phyloP scores from a whole-genome alignment of 2,113 vertebrate genomes.

The Mesoclemmys tuberculata region DNA sequence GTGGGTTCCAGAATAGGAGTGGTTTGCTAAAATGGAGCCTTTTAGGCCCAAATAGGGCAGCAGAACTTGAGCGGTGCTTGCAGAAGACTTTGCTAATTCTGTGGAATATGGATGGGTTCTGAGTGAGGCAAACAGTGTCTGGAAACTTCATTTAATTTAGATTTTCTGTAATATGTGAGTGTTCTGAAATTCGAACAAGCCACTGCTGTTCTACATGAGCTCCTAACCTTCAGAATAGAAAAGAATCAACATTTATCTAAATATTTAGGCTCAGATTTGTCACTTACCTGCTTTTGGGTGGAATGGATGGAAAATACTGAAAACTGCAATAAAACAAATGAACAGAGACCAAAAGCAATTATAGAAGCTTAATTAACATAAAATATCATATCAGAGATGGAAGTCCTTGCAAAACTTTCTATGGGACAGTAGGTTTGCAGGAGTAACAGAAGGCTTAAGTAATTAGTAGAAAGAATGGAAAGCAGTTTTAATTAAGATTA shows the following conservation, averaged over 20 bases:
- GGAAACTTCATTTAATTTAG: background rate
- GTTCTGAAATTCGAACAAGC: background rate
- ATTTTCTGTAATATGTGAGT: background rate
- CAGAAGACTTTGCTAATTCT: background rate
- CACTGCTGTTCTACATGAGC: background rate
- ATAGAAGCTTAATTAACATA: slow-evolving; percentile 51
- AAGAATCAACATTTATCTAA: background rate
- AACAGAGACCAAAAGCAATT: slow-evolving; percentile 28
- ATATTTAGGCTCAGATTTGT: background rate
- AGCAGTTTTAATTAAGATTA: slow-evolving; percentile 55
- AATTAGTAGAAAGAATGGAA: slow-evolving; percentile 51
- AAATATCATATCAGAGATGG: slow-evolving; percentile 23
- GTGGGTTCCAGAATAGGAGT: background rate
- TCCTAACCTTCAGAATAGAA: background rate
- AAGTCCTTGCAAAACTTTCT: slow-evolving; percentile 40
- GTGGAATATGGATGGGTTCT: background rate
- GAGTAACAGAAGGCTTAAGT: slow-evolving; percentile 26
- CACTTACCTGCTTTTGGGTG: background rate
- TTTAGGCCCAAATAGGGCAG: background rate
- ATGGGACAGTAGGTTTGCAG: background rate
- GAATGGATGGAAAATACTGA: background rate
- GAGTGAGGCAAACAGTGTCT: background rate
- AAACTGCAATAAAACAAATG: background rate
- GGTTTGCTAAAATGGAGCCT: background rate
- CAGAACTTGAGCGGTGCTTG: background rate